Evolutionary conservation across 2,113 vertebrate genomes (phyloP).

Genomic region (Bufo bufo): DNA sequence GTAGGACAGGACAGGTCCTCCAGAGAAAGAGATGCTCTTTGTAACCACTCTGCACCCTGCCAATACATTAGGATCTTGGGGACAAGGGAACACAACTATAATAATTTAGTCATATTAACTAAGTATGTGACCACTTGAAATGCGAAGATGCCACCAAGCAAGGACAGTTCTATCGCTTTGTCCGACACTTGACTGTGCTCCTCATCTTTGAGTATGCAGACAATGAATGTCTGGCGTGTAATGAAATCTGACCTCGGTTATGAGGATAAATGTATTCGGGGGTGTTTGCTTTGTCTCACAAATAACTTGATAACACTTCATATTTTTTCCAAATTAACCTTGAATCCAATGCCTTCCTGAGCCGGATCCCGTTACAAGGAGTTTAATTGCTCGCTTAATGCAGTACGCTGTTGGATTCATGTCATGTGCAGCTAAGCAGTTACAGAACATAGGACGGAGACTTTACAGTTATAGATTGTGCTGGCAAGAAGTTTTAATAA

Average conservation of each 20-base stretch:
- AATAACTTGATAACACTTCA: conserved; percentile 46
- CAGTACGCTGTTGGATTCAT: conserved; percentile 42
- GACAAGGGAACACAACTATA: too few species aligned
- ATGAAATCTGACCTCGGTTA: conserved; percentile 45
- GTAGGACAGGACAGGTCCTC: too few species aligned
- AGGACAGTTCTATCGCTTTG: background rate
- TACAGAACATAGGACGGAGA: conserved; percentile 40
- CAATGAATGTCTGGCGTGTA: conserved; percentile 37
- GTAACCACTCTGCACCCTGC: too few species aligned
- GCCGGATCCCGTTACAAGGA: conserved; percentile 35
- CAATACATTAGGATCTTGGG: too few species aligned
- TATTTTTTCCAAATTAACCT: conserved; percentile 51
- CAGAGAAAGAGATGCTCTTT: too few species aligned
- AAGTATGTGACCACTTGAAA: background rate
- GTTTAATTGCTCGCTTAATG: conserved; percentile 43
- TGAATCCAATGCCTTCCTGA: conserved; percentile 41
- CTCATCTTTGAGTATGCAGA: conserved; percentile 7
- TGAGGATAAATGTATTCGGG: conserved; percentile 31
- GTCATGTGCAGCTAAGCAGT: conserved; percentile 46
- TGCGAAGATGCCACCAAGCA: background rate
- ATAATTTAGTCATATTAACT: too few species aligned
- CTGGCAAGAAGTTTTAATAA: conserved; percentile 52
- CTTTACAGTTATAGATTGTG: conserved; percentile 43
- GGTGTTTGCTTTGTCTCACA: conserved; percentile 40
- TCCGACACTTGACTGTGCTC: background rate